phyloP scores from a whole-genome alignment of 1,140 invertebrate species.

The Microplitis mediator region DNA sequence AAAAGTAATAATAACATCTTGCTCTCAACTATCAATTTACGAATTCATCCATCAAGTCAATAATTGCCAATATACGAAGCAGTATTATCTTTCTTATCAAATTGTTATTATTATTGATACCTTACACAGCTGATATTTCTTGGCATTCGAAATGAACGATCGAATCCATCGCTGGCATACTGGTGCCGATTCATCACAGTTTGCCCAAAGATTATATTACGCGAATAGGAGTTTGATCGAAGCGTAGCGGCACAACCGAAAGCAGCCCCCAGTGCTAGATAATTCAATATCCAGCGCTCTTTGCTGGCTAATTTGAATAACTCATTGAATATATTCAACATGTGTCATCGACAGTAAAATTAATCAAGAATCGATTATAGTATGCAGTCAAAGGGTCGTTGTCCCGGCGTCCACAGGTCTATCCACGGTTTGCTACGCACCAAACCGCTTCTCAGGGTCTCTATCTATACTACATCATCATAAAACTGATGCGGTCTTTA shows the following conservation, averaged over 20 bases:
- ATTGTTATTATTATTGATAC: no score
- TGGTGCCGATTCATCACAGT: no score
- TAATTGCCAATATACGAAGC: no score
- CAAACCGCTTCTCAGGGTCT: not conserved
- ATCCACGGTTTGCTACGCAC: no score
- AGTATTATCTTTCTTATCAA: no score
- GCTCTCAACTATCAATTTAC: no score
- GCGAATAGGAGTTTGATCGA: not conserved
- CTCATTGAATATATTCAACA: conserved; percentile 48
- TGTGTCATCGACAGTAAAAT: conserved; percentile 49
- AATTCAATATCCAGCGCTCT: conserved; percentile 45
- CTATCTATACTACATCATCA: not conserved
- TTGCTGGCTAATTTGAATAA: conserved; percentile 38
- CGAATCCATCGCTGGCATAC: no score
- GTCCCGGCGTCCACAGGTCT: not conserved
- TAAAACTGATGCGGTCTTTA: not conserved
- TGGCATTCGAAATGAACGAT: no score
- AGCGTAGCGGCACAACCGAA: not conserved
- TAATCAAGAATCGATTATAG: conserved; percentile 50
- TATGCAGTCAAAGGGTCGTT: conserved; percentile 28
- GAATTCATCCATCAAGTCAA: no score
- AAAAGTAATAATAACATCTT: no score
- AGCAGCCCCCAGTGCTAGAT: conserved; percentile 31
- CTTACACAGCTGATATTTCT: no score
- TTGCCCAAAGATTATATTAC: no score